A percentile compares a stretch with the other conserved stretches of the same genome.
Evolutionary conservation across 2,797 vertebrate genomes (phyloP).

Genomic region (Gorsachius magnificus): DNA sequence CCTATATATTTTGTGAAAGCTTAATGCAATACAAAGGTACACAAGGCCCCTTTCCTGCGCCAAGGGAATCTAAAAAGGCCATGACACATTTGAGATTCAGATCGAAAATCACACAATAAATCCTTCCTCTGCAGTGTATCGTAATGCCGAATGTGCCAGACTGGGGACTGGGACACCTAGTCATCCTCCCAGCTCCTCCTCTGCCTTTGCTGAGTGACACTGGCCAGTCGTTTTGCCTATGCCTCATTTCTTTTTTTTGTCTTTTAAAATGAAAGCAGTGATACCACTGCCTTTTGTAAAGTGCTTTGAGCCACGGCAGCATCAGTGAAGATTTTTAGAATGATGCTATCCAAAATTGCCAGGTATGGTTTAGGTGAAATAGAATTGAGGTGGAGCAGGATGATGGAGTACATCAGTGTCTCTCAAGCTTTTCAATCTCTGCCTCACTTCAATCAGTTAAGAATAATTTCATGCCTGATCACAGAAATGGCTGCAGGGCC

Average conservation of each 20-base stretch:
- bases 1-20: background rate
- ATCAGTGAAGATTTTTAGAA: background rate
- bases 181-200: background rate
- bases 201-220: background rate
- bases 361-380: background rate
- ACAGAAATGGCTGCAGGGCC: constrained; percentile 41
- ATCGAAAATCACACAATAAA: background rate
- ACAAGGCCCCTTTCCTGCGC: background rate
- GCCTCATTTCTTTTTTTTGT: background rate
- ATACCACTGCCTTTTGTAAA: background rate
- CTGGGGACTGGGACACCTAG: background rate
- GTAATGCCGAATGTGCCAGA: background rate
- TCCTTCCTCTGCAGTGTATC: background rate
- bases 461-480: constrained; percentile 50
- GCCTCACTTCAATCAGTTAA: constrained; percentile 33
- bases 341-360: background rate
- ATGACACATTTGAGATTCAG: background rate
- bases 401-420: background rate
- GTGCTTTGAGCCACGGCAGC: fast-evolving
- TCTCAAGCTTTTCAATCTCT: constrained; percentile 31
- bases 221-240: background rate
- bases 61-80: background rate
- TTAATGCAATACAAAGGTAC: background rate
- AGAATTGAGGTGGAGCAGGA: background rate
- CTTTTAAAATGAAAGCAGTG: background rate